Evolutionary conservation across 2,797 vertebrate species (phyloP).

Genomic region (Neostethus bicornis): DNA sequence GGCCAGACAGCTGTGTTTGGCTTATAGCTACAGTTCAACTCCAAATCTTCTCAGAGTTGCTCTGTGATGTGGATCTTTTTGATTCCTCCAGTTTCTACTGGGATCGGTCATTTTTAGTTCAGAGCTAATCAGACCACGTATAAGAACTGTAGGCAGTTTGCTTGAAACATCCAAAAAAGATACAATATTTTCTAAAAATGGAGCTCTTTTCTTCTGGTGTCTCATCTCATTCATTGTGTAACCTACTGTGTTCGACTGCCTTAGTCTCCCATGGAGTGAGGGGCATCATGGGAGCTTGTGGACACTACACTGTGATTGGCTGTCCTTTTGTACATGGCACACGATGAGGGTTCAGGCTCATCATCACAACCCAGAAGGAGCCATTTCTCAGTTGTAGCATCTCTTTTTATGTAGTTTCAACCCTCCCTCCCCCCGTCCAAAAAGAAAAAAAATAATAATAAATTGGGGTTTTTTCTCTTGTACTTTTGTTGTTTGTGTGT

Average conservation of each 20-base stretch:
- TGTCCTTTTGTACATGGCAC: slow-evolving; percentile 43
- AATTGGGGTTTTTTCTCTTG: slow-evolving; percentile 43
- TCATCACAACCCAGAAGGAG: slow-evolving; percentile 45
- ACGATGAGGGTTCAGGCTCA: slow-evolving; percentile 32
- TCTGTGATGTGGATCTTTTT: slow-evolving; percentile 16
- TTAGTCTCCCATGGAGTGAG: slow-evolving; percentile 78
- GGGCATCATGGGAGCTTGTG: slow-evolving; percentile 77
- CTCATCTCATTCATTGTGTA: slow-evolving; percentile 62
- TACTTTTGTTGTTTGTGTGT: slow-evolving; percentile 45
- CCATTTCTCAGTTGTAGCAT: slow-evolving; percentile 74
- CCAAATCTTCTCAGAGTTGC: slow-evolving; percentile 8
- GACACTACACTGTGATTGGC: slow-evolving; percentile 82
- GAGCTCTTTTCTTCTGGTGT: slow-evolving; percentile 57
- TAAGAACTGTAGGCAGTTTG: neutral
- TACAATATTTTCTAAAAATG: too few relatives aligned
- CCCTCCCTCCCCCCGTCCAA: slow-evolving; percentile 24
- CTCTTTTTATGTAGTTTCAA: slow-evolving; percentile 64
- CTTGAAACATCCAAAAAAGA: too few relatives aligned
- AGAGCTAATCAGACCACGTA: neutral
- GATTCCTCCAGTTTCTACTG: slow-evolving; percentile 7
- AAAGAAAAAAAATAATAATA: slow-evolving; percentile 19
- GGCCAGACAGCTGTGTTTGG: slow-evolving; percentile 47
- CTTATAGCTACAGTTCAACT: slow-evolving; percentile 33
- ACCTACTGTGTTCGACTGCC: slow-evolving; percentile 75
- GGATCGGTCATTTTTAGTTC: neutral